Conservation (phyloP, 2,113 vertebrate genomes). For the Paralichthys olivaceus region DNA sequence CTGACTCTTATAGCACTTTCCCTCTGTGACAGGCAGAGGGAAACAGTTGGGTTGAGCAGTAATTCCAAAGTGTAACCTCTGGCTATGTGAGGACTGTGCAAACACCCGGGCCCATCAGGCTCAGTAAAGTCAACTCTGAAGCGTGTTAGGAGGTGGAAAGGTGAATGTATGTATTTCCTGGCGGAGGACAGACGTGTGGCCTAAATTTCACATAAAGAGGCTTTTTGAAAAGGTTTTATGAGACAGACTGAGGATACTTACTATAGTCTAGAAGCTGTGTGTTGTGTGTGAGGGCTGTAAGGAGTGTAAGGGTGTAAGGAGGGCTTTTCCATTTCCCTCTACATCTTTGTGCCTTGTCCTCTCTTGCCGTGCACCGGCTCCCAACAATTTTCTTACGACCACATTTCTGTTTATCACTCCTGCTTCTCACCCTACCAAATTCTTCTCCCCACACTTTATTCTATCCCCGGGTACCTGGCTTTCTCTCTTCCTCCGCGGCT, state of each 20-base stretch:
- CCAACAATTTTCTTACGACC: slow-evolving; percentile 20
- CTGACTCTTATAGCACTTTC: slow-evolving; percentile 3
- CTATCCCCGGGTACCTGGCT: slow-evolving; percentile 41
- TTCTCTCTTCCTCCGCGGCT: slow-evolving; percentile 28
- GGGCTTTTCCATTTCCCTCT: slow-evolving; percentile 9
- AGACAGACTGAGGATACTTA: slow-evolving; percentile 6
- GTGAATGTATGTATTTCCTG: slow-evolving; percentile 62
- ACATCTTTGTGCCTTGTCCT: slow-evolving; percentile 25
- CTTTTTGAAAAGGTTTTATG: slow-evolving; percentile 16
- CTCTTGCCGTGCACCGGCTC: background rate
- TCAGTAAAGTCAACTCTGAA: slow-evolving; percentile 48
- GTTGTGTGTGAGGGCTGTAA: background rate
- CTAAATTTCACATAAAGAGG: slow-evolving; percentile 24
- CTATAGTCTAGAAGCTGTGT: background rate
- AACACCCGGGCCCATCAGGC: slow-evolving; percentile 46
- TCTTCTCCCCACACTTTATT: slow-evolving; percentile 40
- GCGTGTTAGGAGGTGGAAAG: slow-evolving; percentile 32
- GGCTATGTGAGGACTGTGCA: slow-evolving; percentile 55
- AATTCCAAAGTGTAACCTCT: slow-evolving; percentile 56
- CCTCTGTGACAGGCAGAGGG: slow-evolving; percentile 34
- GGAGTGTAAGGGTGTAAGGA: too few relatives aligned
- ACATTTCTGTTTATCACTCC: slow-evolving; percentile 48
- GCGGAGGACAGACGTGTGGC: background rate
- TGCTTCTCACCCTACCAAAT: slow-evolving; percentile 20
- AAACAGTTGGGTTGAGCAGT: slow-evolving; percentile 38